A percentile compares a stretch with the other conserved stretches of the same genome.
These are phyloP conservation scores for Phalacrocorax carbo DNA, from an alignment of 2,113 vertebrate genomes.

Conservation along the genomic window DNA sequence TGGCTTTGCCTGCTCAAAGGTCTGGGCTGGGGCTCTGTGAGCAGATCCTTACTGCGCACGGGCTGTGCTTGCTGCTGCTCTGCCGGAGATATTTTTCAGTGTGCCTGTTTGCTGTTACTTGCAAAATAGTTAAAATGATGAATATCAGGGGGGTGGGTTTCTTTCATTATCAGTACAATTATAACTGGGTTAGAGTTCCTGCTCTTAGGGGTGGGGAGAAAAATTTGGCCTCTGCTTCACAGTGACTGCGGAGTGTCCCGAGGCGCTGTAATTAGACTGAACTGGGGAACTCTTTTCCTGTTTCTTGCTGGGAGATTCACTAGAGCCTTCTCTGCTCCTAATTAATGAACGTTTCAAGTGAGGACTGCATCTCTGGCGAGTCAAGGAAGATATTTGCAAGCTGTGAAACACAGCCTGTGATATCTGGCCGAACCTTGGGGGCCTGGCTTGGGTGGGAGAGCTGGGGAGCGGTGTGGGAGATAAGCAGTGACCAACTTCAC, in stretches of 20 bases:
- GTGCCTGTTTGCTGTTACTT: background rate
- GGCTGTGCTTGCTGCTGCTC: background rate
- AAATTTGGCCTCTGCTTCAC: slow-evolving; percentile 9
- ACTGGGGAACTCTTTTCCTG: background rate
- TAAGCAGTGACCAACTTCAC: accelerated
- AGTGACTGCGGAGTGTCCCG: background rate
- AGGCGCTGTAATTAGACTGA: background rate
- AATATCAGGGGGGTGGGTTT: background rate
- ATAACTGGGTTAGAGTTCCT: slow-evolving; percentile 50
- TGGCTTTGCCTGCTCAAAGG: background rate
- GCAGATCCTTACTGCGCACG: accelerated
- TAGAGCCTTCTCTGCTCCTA: slow-evolving; percentile 20
- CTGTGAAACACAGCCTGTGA: background rate
- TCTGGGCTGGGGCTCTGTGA: accelerated
- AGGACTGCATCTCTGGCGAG: background rate
- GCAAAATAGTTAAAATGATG: background rate
- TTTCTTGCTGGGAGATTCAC: slow-evolving; percentile 4
- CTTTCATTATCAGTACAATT: background rate
- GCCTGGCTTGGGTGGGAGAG: accelerated
- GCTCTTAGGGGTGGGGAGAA: slow-evolving; percentile 21
- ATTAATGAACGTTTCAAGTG: slow-evolving; percentile 7
- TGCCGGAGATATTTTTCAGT: background rate
- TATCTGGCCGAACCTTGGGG: background rate
- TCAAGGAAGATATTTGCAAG: background rate
- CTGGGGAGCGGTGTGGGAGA: background rate